Conservation (phyloP, 2,888 invertebrate genomes). For the Enchytraeus crypticus region DNA sequence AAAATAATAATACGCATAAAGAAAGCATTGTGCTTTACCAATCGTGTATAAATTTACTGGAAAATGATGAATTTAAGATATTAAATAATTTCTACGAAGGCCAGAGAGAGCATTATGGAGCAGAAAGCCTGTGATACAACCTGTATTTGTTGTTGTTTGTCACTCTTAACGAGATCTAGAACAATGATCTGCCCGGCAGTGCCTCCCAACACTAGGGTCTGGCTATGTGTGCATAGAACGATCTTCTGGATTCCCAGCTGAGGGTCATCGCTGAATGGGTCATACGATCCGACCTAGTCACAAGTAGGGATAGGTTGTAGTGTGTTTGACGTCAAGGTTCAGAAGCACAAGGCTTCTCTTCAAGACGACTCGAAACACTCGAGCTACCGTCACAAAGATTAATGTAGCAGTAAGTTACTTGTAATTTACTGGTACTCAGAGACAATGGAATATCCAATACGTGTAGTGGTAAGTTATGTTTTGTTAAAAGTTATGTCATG, state of each 20-base stretch:
- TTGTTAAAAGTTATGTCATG: no score
- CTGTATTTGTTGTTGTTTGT: slow-evolving; percentile 37
- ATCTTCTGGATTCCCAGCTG: slow-evolving; percentile 74
- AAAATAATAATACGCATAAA: no score
- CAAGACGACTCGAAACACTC: no score
- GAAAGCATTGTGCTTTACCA: no score
- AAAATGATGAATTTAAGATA: neutral
- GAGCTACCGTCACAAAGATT: no score
- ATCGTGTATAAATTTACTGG: neutral
- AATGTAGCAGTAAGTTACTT: no score
- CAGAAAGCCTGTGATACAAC: neutral
- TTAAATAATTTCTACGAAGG: neutral
- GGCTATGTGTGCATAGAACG: slow-evolving; percentile 73
- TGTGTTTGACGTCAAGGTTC: no score
- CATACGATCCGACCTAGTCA: slow-evolving; percentile 75
- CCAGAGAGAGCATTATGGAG: neutral
- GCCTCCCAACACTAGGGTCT: slow-evolving; percentile 80
- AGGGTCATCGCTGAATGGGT: slow-evolving; percentile 95
- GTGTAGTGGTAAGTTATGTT: no score
- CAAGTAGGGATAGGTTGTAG: no score
- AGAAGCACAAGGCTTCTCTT: no score
- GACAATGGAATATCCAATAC: no score
- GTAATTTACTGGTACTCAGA: no score
- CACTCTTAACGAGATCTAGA: slow-evolving; percentile 41
- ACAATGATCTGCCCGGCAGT: slow-evolving; percentile 88